Evolutionary conservation across 2,113 vertebrate genomes (phyloP), one percentile per base, ranked within the genome.

Genomic region (Heterotilapia buettikoferi): DNA sequence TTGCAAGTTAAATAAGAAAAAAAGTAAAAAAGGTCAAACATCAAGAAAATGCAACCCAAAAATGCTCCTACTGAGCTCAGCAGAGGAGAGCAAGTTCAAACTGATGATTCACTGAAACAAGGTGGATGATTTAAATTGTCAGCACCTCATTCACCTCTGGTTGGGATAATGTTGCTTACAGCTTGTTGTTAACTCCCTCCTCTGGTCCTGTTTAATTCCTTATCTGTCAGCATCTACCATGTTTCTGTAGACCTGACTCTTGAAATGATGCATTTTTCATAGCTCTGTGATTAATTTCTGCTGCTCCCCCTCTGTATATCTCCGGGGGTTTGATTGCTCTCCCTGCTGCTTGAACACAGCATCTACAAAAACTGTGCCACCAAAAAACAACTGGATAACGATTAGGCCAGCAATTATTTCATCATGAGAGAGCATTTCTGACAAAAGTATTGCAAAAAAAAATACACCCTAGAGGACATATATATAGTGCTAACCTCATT

Each of bases 271-370:
- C 78, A 52, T 92, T 89, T 83, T 89, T 84, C 50, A 92, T 84
- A 88, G 73, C 84, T 87, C 63, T 11, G 79, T 92, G 86, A 93
- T 93, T 87, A 82, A 88, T 90, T 82, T 86, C 33, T 80, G 57
- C 73, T 53, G 57, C 45, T 80, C 31, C 13, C 79, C 53, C 68
- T 79, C 59, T 63, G n/a, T 43, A 43, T 16, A 18, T 84, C 90
- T 61, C 84, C 7, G 3, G 83, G 83, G 92, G 59, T 83, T 89
- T 83, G 76, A 91, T 88, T 40, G 84, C 68, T 83, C 68, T 83
- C 52, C 53, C 38, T n/a, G 56, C 83, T 84, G 85, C 78, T 80
- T 63, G 21, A 73, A 45, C 63, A 68, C 36, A 13, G 38, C 24
- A 9, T 19, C 52, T 24, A 82, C 56, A 73, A 33, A 83, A 80